Evolutionary conservation across 2,888 invertebrate genomes (phyloP).

Genomic region (Andrena minutula): DNA sequence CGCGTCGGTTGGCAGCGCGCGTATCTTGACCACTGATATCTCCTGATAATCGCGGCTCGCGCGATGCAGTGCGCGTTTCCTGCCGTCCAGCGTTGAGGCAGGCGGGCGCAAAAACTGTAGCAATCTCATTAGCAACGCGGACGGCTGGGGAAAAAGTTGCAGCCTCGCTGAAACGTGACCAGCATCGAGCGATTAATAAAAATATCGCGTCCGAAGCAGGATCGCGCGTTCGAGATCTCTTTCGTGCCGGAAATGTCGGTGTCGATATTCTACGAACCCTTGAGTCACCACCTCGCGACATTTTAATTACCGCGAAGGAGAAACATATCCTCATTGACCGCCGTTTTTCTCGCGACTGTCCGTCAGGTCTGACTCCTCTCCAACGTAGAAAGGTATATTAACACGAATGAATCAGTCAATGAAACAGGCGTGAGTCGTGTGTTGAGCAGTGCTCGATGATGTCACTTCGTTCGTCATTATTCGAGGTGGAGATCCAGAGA

Average conservation of each 20-base stretch:
- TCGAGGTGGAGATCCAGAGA: background rate
- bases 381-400: conserved; percentile 19
- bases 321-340: conserved; percentile 33
- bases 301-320: conserved; percentile 14
- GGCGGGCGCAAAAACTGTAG: conserved; percentile 9
- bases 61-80: conserved; percentile 11
- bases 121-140: conserved; percentile 36
- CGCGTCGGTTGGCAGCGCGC: background rate
- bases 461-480: conserved; percentile 34
- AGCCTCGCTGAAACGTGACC: conserved; percentile 21
- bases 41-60: conserved; percentile 16
- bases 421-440: conserved; percentile 39
- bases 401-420: conserved; percentile 58
- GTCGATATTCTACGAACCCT: conserved; percentile 36
- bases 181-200: conserved; percentile 43
- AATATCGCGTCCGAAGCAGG: conserved; percentile 17
- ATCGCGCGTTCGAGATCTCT: conserved; percentile 10
- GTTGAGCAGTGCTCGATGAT: conserved; percentile 44
- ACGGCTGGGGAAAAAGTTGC: conserved; percentile 25
- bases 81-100: background rate
- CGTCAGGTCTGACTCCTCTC: background rate
- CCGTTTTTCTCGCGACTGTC: conserved; percentile 24
- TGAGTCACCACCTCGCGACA: conserved; percentile 57
- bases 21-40: conserved; percentile 25
- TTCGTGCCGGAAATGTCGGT: conserved; percentile 62